Base-by-base conservation (phyloP, 2,113 vertebrate genomes). In the Hippocampus guttulatus region DNA sequence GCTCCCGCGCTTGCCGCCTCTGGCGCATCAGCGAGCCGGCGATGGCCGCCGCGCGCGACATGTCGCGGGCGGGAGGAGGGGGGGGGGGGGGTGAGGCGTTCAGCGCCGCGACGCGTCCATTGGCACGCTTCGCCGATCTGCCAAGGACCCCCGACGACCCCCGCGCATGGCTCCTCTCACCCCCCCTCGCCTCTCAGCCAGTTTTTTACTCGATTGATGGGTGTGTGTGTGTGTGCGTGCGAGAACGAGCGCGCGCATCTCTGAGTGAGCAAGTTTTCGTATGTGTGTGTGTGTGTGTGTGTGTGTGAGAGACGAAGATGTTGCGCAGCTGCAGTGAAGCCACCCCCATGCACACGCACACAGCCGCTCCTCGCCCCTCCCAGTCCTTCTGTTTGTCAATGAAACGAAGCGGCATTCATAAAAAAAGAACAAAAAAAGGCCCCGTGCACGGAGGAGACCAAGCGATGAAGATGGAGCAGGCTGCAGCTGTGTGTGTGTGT, bases 1-100 rank as follows among this genome's bases (percentile, higher is more conserved):
- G 94, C 92, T 99, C 96, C 81, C 96, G 91, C 86, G 95, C 96
- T 91, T 98, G 96, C 85, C 97, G 91, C 91, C 95, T 97, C 92
- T 99, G 97, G 74, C 97, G 94, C 90, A 99, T 99, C 83, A 98
- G 94, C 87, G 96, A 98, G 94, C 95, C 98, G 92, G 97, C 97
- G 88, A 99, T 98, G 69, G 96, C 96, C 83, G 97, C 96, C 78
- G 97, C 97, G 94, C 96, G 96, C 89, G 96, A 95, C 94, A 91
- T 91, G 74, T 40, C 65, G 47, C 67, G 55, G 62, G 55, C 4
- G 69, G 43, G 2, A 5, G 60, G 33, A 33, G 69, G 30, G 43
- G 64, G 55, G 55, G 21, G 47, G 45, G 67, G 40, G 14, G 30
- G 54, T 8, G 68, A 72, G 70, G 79, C 67, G 83, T 83, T 87